Conservation (phyloP, 2,797 vertebrate species). For the Malurus splendens region DNA sequence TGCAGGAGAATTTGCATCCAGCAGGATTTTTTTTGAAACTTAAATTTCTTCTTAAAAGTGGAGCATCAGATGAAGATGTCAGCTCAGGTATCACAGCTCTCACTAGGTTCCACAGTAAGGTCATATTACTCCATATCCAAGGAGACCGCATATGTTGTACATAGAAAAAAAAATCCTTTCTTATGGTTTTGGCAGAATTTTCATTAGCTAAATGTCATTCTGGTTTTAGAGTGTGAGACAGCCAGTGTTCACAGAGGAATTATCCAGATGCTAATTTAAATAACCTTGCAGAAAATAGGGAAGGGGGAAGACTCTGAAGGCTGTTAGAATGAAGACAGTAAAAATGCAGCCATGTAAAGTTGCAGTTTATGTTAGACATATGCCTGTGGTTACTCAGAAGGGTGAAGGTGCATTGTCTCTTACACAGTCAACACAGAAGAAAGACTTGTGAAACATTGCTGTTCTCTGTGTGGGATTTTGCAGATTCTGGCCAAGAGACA, state of each 20-base stretch:
- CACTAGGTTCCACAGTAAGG: background rate
- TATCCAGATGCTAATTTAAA: background rate
- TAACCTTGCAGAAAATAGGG: background rate
- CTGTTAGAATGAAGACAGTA: background rate
- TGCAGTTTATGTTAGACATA: background rate
- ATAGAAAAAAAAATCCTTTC: background rate
- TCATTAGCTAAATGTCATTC: background rate
- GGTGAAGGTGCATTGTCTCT: background rate
- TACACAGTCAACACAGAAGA: background rate
- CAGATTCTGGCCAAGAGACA: background rate
- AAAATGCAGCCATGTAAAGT: background rate
- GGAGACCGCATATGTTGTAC: background rate
- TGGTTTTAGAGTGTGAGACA: background rate
- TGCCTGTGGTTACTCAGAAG: background rate
- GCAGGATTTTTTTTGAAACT: conserved; percentile 85
- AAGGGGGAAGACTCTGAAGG: background rate
- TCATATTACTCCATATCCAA: background rate
- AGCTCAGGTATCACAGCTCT: conserved; percentile 73
- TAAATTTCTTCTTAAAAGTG: conserved; percentile 81
- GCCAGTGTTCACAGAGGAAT: background rate
- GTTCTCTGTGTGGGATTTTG: background rate
- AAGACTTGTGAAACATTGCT: background rate
- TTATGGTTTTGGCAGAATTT: background rate
- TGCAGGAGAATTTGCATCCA: conserved; percentile 78
- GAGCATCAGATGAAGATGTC: conserved; percentile 74